Evolutionary conservation across 2,113 vertebrate species (phyloP), one percentile per base, ranked within the genome.

Genomic region (Vidua chalybeata): DNA sequence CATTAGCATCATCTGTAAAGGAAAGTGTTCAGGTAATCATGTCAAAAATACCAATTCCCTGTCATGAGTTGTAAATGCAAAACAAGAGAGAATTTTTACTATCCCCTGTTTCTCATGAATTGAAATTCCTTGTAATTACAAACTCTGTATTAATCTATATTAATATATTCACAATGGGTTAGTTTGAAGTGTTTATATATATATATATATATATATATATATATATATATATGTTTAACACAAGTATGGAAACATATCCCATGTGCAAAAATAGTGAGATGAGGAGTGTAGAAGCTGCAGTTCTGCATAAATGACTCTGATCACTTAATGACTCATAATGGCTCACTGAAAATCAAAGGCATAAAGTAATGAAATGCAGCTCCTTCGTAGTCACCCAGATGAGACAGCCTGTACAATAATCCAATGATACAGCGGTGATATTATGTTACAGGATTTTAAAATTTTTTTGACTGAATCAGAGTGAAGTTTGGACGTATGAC

Each of bases 261-360:
- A 67, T 90, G 17, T 75, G 74, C 90, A 97, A 96, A 95, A 97
- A 95, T 95, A 97, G 91, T 91, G 78, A 96, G 61, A 96, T 94
- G 75, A 95, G 95, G 95, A 93, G 45, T 71, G 66, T 91, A 56
- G 80, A 76, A 93, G 96, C 86, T 95, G 90, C 78, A 95, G 52
- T 95, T 97, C 95, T 85, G 28, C 63, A 96, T 81, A 97, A 97
- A 73, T 97, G 87, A 89, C 88, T 90, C 94, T 97, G 94, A 97
- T 96, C 91, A 96, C 91, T 96, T 97, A 97, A 97, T 98, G 94
- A 97, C 79, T 98, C 96, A 94, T 97, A 97, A 97, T 96, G 83
- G 83, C 68, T 96, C 90, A 82, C 80, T 97, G 86, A 33, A 30
- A 95, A 95, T 85, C 87, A 61, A 84, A 92, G 52, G 52, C 63